phyloP scores from a whole-genome alignment of 2,797 vertebrate species.

The Malacoraja senta region DNA sequence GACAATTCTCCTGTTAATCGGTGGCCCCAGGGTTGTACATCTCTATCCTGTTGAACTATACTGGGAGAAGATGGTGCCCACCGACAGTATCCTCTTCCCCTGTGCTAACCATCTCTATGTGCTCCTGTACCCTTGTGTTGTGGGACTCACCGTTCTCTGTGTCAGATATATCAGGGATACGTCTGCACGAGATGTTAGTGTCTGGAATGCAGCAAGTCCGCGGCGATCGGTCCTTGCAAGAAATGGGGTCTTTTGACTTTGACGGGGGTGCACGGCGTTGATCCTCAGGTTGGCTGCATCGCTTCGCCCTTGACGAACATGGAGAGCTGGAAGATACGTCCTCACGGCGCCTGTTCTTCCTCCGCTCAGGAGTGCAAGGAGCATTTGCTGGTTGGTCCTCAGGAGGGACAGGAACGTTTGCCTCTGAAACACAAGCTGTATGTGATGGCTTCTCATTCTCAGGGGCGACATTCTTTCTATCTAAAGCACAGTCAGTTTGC shows the following conservation, averaged over 20 bases:
- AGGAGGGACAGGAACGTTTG: background rate
- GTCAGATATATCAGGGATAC: background rate
- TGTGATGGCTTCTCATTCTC: too few relatives aligned
- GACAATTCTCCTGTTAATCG: background rate
- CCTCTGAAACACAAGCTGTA: too few relatives aligned
- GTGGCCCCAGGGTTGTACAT: background rate
- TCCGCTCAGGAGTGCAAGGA: background rate
- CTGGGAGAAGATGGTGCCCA: background rate
- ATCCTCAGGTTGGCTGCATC: too few relatives aligned
- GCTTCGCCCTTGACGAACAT: background rate
- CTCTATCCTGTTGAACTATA: background rate
- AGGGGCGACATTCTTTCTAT: too few relatives aligned
- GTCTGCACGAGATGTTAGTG: background rate
- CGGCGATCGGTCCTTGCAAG: background rate
- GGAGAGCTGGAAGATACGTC: background rate
- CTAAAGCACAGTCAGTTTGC: too few relatives aligned
- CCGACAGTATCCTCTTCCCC: background rate
- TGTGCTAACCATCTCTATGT: background rate
- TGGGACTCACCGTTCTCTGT: background rate
- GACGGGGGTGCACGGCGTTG: too few relatives aligned
- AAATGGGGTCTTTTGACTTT: too few relatives aligned
- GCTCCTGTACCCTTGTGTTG: background rate
- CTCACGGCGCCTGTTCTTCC: background rate
- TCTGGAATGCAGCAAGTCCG: background rate
- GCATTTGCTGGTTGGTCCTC: background rate